These are phyloP conservation scores for Muscidifurax raptorellus DNA, from an alignment of 1,140 invertebrate genomes.

Conservation along the genomic window DNA sequence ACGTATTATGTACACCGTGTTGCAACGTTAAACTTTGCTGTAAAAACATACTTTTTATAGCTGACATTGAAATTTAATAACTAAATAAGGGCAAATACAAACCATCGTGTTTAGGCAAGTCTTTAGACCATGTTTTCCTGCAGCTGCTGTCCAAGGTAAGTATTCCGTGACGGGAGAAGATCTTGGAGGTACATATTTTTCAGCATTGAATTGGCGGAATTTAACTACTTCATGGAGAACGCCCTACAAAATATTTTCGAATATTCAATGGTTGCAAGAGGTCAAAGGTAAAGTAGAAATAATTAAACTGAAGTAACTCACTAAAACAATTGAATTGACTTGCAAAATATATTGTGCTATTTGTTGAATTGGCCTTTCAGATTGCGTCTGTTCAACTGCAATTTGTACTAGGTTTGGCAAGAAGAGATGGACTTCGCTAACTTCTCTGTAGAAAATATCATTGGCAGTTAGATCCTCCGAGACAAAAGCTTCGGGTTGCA, in stretches of 20 bases:
- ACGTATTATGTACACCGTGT: slow-evolving; percentile 77
- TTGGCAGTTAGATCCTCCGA: slow-evolving; percentile 79
- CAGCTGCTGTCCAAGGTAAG: slow-evolving; percentile 81
- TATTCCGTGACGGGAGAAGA: slow-evolving; percentile 75
- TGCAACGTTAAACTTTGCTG: slow-evolving; percentile 77
- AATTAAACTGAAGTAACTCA: slow-evolving; percentile 57
- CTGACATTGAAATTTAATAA: not conserved
- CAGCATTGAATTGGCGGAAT: slow-evolving; percentile 77
- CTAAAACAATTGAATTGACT: slow-evolving; percentile 77
- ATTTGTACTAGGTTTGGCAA: slow-evolving; percentile 76
- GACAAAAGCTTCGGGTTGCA: slow-evolving; percentile 68
- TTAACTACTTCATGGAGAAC: slow-evolving; percentile 78
- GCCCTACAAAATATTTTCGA: slow-evolving; percentile 60
- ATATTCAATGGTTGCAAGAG: not conserved
- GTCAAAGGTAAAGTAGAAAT: not conserved
- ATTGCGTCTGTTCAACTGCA: slow-evolving; percentile 76
- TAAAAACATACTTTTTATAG: slow-evolving; percentile 47
- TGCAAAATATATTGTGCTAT: slow-evolving; percentile 76
- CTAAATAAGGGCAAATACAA: not conserved
- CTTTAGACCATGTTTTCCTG: slow-evolving; percentile 76
- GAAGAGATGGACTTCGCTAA: slow-evolving; percentile 77
- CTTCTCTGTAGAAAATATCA: slow-evolving; percentile 85
- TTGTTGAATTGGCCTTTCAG: slow-evolving; percentile 75
- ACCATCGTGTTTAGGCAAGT: slow-evolving; percentile 77
- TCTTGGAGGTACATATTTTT: slow-evolving; percentile 73